Evolutionary conservation across 2,797 vertebrate genomes (phyloP), one percentile per base, ranked within the genome.

Genomic region (Phrynocephalus guinanensis): DNA sequence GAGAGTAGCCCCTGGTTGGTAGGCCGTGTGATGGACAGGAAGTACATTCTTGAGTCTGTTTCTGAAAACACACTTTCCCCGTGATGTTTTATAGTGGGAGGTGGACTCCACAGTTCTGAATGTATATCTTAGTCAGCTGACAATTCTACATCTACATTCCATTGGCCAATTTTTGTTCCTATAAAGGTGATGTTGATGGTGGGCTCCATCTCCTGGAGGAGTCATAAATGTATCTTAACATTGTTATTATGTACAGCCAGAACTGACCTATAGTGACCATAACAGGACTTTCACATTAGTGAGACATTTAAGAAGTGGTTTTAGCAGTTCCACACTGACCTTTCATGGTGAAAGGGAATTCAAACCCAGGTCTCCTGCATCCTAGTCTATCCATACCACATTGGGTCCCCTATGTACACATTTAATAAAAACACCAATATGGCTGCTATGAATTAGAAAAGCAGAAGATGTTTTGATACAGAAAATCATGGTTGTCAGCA

Each of bases 381-480:
- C 11, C 52, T 52, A 52, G 52, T 52, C 52, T 52, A 11, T 52
- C 52, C 52, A 52, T 9, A 52, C 11, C 52, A 52, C 52, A 52
- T 11, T 52, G 52, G 52, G 52, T 52, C 52, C 52, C 52, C 52
- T 52, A n/a, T 48, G 33, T 1, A 63, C 78, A 79, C 77, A 20
- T 2, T 44, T 48, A 56, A 38, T 66, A 56, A 38, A 60, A n/a
- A 38, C 44, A 66, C 33, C 13, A 79, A 30, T 85, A 76, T 83
- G 1, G 79, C 76, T 89, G 82, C 79, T 89, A 82, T 77, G 83
- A 85, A 76, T 18, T 63, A 91, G 48, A 89, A 86, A 56, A 63
- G 67, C 26, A 85, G 71, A 30, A 7, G 10, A 44, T 89, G 71
- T 52, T 18, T 50, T 79, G 30, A 86, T 44, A 8, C 38, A 60